Evolutionary conservation across 2,888 invertebrate genomes (phyloP).

Genomic region (Liodrosophila aerea): DNA sequence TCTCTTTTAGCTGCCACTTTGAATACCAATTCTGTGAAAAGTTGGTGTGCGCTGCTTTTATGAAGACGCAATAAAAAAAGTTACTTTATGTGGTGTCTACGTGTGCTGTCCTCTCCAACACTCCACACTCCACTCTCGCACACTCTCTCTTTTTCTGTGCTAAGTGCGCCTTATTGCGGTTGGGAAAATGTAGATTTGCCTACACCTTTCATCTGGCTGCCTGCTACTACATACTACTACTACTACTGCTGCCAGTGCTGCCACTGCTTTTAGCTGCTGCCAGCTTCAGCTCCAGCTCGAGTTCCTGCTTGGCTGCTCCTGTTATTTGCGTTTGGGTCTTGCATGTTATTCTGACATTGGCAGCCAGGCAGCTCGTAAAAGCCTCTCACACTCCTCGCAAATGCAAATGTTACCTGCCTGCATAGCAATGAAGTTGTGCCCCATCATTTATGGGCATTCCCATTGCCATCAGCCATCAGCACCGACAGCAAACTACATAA

Average conservation of each 20-base stretch:
- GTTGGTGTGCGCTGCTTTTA: conserved; percentile 56
- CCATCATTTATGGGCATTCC: conserved; percentile 33
- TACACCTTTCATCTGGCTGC: conserved; percentile 45
- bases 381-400: conserved; percentile 48
- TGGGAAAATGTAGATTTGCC: conserved; percentile 68
- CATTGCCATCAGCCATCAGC: neutral
- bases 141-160: conserved; percentile 2
- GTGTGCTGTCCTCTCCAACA: conserved; percentile 33
- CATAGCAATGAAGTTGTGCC: conserved; percentile 52
- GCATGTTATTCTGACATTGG: conserved; percentile 59
- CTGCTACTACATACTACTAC: conserved; percentile 12
- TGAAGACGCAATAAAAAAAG: conserved; percentile 73
- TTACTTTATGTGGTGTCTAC: conserved; percentile 69
- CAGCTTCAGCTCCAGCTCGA: conserved; percentile 1
- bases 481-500: conserved; percentile 10
- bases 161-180: conserved; percentile 69
- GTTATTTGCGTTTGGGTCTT: conserved; percentile 36
- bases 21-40: conserved; percentile 73
- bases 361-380: conserved; percentile 57
- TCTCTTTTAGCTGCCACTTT: conserved; percentile 58
- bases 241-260: neutral
- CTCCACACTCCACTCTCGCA: neutral
- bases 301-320: conserved; percentile 2
- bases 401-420: conserved; percentile 56
- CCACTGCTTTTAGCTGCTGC: conserved; percentile 4